Evolutionary conservation across 2,888 invertebrate species (phyloP).

Genomic region (Acleris holmiana): DNA sequence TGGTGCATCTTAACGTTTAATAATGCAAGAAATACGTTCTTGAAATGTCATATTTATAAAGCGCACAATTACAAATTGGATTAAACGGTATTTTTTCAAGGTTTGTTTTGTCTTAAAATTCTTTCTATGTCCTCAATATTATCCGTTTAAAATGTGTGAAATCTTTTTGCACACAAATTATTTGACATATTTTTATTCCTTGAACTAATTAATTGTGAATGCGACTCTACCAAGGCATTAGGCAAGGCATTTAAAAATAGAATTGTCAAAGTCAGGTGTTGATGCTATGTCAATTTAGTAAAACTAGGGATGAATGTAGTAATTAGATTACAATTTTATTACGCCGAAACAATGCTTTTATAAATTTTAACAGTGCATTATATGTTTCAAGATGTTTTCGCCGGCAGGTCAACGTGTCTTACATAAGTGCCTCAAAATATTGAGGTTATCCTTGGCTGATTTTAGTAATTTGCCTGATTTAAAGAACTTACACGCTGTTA

Average conservation of each 20-base stretch:
- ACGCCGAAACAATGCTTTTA: constrained; percentile 22
- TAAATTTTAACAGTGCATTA: constrained; percentile 19
- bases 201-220: not conserved
- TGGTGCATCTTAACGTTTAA: too few relatives aligned
- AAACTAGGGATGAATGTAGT: constrained; percentile 46
- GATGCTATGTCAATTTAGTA: constrained; percentile 43
- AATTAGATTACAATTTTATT: constrained; percentile 29
- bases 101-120: too few relatives aligned
- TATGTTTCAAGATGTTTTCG: constrained; percentile 64
- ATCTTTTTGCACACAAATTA: too few relatives aligned
- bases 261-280: constrained; percentile 67
- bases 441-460: constrained; percentile 78
- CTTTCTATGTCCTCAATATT: too few relatives aligned
- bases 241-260: constrained; percentile 48
- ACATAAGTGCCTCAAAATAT: constrained; percentile 78
- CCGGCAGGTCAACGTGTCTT: constrained; percentile 66
- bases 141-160: too few relatives aligned
- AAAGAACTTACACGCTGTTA: constrained; percentile 72
- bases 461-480: constrained; percentile 74
- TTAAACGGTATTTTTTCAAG: not conserved
- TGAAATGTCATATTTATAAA: not conserved
- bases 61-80: not conserved
- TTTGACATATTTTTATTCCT: not conserved
- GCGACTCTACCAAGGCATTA: too few relatives aligned
- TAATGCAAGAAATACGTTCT: not conserved